phyloP scores from a whole-genome alignment of 2,113 vertebrate species.

The Oplegnathus fasciatus region DNA sequence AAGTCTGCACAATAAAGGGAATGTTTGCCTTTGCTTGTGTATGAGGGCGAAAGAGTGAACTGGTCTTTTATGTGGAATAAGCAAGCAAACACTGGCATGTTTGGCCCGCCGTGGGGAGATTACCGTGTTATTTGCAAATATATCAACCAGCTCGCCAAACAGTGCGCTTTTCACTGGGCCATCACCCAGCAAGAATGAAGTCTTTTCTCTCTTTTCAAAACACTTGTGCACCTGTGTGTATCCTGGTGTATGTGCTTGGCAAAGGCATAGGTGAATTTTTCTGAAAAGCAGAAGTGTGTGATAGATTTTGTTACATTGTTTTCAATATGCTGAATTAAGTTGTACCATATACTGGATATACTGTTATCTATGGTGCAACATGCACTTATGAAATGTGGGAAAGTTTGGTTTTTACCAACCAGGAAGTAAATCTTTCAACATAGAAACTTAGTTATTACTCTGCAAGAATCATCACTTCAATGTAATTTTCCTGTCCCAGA shows the following conservation, averaged over 20 bases:
- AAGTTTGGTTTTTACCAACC: neutral
- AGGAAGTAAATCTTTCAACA: neutral
- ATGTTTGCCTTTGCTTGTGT: slow-evolving; percentile 83
- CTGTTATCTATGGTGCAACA: neutral
- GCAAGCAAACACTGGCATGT: slow-evolving; percentile 79
- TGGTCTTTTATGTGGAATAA: slow-evolving; percentile 80
- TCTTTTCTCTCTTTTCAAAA: slow-evolving; percentile 38
- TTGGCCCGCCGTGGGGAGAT: slow-evolving; percentile 66
- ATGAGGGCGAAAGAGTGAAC: slow-evolving; percentile 66
- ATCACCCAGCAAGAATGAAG: slow-evolving; percentile 45
- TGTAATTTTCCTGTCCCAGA: too few relatives aligned
- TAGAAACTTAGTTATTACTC: neutral
- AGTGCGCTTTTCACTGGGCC: slow-evolving; percentile 42
- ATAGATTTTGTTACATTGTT: neutral
- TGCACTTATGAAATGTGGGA: neutral
- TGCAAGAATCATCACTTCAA: too few relatives aligned
- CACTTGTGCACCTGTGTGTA: slow-evolving; percentile 23
- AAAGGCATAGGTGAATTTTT: neutral
- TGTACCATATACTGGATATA: neutral
- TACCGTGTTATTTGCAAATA: slow-evolving; percentile 74
- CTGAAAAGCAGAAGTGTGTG: neutral
- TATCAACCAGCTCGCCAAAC: slow-evolving; percentile 64
- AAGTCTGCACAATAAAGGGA: slow-evolving; percentile 78
- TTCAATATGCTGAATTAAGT: neutral
- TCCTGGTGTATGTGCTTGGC: slow-evolving; percentile 1